Evolutionary conservation across 2,113 vertebrate species (phyloP).

Genomic region (Malurus cyaneus): DNA sequence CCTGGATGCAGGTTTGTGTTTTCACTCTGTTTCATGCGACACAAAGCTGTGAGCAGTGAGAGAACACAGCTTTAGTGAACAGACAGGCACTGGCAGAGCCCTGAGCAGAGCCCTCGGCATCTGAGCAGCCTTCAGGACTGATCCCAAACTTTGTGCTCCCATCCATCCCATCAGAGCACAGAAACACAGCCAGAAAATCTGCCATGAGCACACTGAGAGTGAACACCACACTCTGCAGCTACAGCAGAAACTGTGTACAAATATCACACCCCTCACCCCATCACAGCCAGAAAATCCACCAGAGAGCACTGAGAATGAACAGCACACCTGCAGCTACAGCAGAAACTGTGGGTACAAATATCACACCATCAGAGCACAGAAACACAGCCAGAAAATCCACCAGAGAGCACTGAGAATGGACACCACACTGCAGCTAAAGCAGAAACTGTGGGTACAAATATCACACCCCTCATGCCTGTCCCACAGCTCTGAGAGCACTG

Average conservation of each 20-base stretch:
- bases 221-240: not conserved
- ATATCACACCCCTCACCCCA: not conserved
- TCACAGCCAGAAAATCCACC: too few relatives aligned
- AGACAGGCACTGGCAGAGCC: not conserved
- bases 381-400: not conserved
- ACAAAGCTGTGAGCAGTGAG: not conserved
- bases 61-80: not conserved
- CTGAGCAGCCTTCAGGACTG: not conserved
- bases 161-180: not conserved
- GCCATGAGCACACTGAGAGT: not conserved
- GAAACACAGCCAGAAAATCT: not conserved
- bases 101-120: not conserved
- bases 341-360: too few relatives aligned
- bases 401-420: not conserved
- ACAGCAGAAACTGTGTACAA: not conserved
- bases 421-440: not conserved
- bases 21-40: not conserved
- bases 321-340: too few relatives aligned
- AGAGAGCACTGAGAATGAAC: too few relatives aligned
- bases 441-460: not conserved
- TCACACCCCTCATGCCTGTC: not conserved
- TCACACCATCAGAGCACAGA: not conserved
- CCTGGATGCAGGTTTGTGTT: not conserved
- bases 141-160: not conserved
- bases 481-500: not conserved